phyloP scores from a whole-genome alignment of 2,888 invertebrate genomes.

The Mechanitis messenoides region DNA sequence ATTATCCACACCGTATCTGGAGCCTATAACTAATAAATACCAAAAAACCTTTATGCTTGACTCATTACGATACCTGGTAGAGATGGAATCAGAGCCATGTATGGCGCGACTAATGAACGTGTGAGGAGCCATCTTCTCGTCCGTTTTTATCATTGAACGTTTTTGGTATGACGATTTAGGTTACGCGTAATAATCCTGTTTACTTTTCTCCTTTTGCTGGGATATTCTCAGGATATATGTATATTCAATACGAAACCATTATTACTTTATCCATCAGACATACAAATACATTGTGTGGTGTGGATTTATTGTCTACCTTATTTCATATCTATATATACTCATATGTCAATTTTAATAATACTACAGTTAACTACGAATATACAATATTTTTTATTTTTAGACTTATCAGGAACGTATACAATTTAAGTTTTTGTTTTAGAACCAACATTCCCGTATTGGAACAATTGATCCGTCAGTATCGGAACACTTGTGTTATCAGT shows the following conservation, averaged over 20 bases:
- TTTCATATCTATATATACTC: too few species aligned
- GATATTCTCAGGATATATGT: too few species aligned
- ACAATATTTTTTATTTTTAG: too few species aligned
- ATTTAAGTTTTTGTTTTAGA: too few species aligned
- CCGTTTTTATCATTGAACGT: slow-evolving; percentile 31
- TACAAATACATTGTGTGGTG: too few species aligned
- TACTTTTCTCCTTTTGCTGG: not conserved
- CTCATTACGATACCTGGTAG: slow-evolving; percentile 23
- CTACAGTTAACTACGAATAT: too few species aligned
- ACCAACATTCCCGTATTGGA: not conserved
- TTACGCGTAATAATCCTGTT: not conserved
- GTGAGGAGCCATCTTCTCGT: slow-evolving; percentile 33
- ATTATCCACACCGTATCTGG: slow-evolving; percentile 2
- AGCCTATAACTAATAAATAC: slow-evolving; percentile 16
- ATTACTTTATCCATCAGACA: too few species aligned
- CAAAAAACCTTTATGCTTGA: slow-evolving; percentile 18
- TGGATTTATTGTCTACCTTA: too few species aligned
- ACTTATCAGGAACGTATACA: too few species aligned
- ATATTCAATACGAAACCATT: too few species aligned
- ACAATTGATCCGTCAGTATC: slow-evolving; percentile 9
- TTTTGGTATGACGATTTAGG: slow-evolving; percentile 16
- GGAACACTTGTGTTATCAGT: slow-evolving; percentile 9
- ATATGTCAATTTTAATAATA: too few species aligned
- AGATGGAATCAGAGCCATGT: slow-evolving; percentile 39
- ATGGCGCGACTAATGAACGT: slow-evolving; percentile 49